Conservation (phyloP, 2,888 invertebrate species). For the Tromatobia lineatoria region DNA sequence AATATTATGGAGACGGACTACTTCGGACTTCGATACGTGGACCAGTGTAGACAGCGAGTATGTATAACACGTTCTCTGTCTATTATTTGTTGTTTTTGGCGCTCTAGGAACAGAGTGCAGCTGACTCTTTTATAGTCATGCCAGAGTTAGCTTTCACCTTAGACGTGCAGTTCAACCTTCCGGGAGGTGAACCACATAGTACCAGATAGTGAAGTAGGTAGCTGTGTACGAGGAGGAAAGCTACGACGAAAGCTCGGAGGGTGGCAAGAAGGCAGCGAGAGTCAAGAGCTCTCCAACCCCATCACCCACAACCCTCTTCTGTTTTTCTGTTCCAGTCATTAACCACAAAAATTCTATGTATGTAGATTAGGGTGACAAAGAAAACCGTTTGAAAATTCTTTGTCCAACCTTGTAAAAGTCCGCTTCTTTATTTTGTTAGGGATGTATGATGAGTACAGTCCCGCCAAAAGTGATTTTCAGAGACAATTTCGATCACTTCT, state of each 20-base stretch:
- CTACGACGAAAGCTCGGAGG: constrained; percentile 24
- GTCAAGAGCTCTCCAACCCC: constrained; percentile 23
- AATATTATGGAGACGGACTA: constrained; percentile 97
- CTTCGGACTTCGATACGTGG: constrained; percentile 97
- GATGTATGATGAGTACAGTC: no score
- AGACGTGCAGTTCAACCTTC: neutral
- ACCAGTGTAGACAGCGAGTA: constrained; percentile 95
- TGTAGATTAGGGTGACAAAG: no score
- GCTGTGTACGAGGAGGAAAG: neutral
- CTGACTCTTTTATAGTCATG: constrained; percentile 16
- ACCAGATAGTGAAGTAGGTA: constrained; percentile 32
- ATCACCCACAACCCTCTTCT: constrained; percentile 7
- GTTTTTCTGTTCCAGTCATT: constrained; percentile 18
- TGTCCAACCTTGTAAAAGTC: no score
- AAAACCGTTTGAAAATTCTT: no score
- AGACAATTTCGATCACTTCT: no score
- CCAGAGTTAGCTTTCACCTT: neutral
- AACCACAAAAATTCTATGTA: neutral
- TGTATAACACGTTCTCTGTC: constrained; percentile 78
- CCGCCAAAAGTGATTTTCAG: no score
- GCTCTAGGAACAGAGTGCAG: neutral
- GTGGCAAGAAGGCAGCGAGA: neutral
- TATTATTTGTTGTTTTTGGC: constrained; percentile 6
- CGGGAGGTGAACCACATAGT: constrained; percentile 1
- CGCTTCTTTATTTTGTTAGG: no score